Evolutionary conservation across 2,797 vertebrate genomes (phyloP).

Genomic region (Notamacropus eugenii): DNA sequence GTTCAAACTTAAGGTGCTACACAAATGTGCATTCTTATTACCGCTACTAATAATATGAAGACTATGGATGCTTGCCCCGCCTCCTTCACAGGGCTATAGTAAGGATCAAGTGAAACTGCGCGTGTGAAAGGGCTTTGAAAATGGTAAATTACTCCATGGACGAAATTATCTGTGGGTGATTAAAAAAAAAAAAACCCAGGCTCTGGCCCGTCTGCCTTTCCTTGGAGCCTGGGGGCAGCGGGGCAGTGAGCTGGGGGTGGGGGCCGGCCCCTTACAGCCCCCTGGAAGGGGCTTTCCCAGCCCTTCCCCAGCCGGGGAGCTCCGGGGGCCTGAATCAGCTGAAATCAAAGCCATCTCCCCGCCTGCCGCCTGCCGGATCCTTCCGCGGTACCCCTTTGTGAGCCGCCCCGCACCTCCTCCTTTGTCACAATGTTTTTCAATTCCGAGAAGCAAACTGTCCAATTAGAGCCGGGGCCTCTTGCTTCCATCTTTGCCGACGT

Average conservation of each 20-base stretch:
- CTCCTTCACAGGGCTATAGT: not conserved
- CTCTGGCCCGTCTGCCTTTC: not conserved
- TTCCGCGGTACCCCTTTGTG: constrained; percentile 53
- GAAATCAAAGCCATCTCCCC: constrained; percentile 66
- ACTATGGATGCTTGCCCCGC: not conserved
- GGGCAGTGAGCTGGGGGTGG: not conserved
- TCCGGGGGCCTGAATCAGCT: constrained; percentile 6
- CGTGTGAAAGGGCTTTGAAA: not conserved
- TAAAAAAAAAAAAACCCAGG: not conserved
- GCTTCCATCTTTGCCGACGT: constrained; percentile 88
- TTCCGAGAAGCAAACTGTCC: constrained; percentile 86
- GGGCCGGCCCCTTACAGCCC: not conserved
- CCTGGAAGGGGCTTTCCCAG: constrained; percentile 15
- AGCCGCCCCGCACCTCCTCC: constrained; percentile 80
- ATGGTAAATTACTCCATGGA: not conserved
- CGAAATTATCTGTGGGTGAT: not conserved
- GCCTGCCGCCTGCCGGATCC: constrained; percentile 19
- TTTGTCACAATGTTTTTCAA: constrained; percentile 88
- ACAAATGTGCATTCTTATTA: not conserved
- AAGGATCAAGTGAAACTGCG: not conserved
- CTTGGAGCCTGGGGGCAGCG: not conserved
- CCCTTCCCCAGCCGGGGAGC: not conserved
- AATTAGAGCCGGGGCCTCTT: constrained; percentile 86
- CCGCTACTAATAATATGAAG: not conserved
- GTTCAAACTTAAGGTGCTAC: not conserved